phyloP scores from a whole-genome alignment of 1,140 invertebrate genomes.

The Sycophaga agraensis region DNA sequence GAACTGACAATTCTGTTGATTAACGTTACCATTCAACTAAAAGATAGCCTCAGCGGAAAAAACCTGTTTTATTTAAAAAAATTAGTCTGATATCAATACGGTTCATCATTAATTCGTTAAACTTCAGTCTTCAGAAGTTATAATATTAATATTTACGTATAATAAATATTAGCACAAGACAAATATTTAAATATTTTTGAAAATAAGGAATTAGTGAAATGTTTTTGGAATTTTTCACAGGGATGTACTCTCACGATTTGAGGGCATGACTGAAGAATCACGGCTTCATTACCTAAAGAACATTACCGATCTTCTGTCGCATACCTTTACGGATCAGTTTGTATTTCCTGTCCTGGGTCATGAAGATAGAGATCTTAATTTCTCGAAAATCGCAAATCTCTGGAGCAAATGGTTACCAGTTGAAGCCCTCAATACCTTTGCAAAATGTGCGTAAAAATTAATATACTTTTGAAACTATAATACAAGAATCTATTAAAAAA shows the following conservation, averaged over 20 bases:
- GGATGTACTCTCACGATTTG: slow-evolving; percentile 65
- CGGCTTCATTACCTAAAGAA: slow-evolving; percentile 73
- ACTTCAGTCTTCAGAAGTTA: too few species aligned
- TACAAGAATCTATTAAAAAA: not conserved
- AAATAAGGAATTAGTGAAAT: too few species aligned
- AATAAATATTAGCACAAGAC: too few species aligned
- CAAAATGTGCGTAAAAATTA: slow-evolving; percentile 64
- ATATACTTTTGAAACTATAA: not conserved
- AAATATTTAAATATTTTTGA: too few species aligned
- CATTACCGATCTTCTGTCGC: slow-evolving; percentile 73
- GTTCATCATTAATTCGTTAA: too few species aligned
- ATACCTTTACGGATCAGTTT: slow-evolving; percentile 78
- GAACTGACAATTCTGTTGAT: too few species aligned
- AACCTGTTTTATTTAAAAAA: too few species aligned
- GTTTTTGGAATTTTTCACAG: too few species aligned
- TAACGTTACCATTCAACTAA: too few species aligned
- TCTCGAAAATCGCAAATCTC: slow-evolving; percentile 67
- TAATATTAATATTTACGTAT: too few species aligned
- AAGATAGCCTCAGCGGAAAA: too few species aligned
- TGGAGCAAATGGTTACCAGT: slow-evolving; percentile 81
- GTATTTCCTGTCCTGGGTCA: slow-evolving; percentile 81
- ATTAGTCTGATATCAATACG: too few species aligned
- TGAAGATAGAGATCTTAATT: slow-evolving; percentile 70
- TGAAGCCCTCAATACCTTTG: slow-evolving; percentile 75
- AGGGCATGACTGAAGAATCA: slow-evolving; percentile 61